These are phyloP conservation scores for Drosophila punjabiensis DNA, from an alignment of 1,140 invertebrate species.

Conservation along the genomic window DNA sequence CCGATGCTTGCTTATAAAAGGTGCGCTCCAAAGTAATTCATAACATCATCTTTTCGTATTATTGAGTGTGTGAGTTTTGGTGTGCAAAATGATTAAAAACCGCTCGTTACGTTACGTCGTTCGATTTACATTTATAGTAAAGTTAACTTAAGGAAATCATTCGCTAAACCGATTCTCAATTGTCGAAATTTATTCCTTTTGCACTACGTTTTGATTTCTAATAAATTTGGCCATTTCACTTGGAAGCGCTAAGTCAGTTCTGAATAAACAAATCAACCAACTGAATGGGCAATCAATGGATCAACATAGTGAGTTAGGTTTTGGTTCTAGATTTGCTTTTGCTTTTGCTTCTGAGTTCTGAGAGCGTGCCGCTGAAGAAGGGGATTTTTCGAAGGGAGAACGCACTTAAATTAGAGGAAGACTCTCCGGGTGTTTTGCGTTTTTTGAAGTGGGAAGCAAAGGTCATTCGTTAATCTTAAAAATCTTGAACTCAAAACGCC, in stretches of 20 bases:
- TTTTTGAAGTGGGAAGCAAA: conserved; percentile 66
- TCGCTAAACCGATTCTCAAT: conserved; percentile 57
- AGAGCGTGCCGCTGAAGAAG: conserved; percentile 37
- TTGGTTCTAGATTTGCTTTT: conserved; percentile 13
- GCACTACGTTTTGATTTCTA: conserved; percentile 71
- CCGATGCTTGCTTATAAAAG: conserved; percentile 59
- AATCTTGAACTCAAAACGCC: conserved; percentile 40
- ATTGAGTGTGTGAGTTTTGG: conserved; percentile 26
- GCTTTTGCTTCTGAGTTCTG: conserved; percentile 10
- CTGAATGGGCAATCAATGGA: conserved; percentile 51
- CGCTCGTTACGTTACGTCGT: conserved; percentile 15
- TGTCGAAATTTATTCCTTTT: conserved; percentile 53
- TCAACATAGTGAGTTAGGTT: conserved; percentile 33
- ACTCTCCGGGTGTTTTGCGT: conserved; percentile 68
- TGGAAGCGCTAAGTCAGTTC: conserved; percentile 84
- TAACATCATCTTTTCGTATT: conserved; percentile 33
- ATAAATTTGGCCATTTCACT: conserved; percentile 83
- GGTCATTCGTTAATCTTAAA: conserved; percentile 39
- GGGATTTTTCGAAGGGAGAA: conserved; percentile 7
- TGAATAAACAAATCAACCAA: conserved; percentile 64
- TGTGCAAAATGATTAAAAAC: conserved; percentile 73
- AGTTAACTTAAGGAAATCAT: conserved; percentile 59
- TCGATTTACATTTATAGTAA: conserved; percentile 37
- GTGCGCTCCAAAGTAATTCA: conserved; percentile 70
- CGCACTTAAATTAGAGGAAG: conserved; percentile 77